A percentile compares a stretch with the other conserved stretches of the same genome.
Evolutionary conservation across 2,888 invertebrate genomes (phyloP).

Genomic region (Gymnosoma rotundatum): DNA sequence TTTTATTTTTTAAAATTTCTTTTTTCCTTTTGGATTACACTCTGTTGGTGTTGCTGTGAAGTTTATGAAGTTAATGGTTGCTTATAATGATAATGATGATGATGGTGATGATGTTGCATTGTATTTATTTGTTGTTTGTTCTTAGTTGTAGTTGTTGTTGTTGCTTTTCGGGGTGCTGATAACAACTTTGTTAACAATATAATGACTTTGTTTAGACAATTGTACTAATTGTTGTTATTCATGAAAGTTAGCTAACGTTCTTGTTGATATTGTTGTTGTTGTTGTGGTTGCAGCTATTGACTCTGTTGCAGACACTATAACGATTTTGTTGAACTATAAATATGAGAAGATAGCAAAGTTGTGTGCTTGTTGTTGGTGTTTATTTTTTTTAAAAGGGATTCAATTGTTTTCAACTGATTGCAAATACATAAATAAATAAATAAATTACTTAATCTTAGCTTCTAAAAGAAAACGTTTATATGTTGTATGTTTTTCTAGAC

Average conservation of each 20-base stretch:
- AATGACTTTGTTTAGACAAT: constrained; percentile 71
- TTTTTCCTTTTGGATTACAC: constrained; percentile 13
- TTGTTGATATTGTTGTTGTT: not conserved
- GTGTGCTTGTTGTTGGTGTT: not conserved
- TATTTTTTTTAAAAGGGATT: not conserved
- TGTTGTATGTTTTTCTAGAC: constrained; percentile 18
- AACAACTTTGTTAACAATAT: constrained; percentile 70
- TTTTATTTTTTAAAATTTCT: not conserved
- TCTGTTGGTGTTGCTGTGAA: constrained; percentile 17
- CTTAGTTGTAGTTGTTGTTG: constrained; percentile 25
- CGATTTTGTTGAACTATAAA: constrained; percentile 6
- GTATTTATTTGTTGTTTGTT: constrained; percentile 12
- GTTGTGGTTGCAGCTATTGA: constrained; percentile 22
- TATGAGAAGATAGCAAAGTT: constrained; percentile 4
- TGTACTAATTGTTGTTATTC: constrained; percentile 69
- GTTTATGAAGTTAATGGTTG: constrained; percentile 53
- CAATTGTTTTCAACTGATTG: constrained; percentile 33
- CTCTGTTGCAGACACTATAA: constrained; percentile 17
- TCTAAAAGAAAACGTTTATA: not conserved
- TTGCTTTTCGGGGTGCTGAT: constrained; percentile 64
- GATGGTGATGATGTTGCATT: constrained; percentile 49
- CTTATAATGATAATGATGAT: constrained; percentile 38
- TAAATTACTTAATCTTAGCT: constrained; percentile 12
- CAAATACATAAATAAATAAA: constrained; percentile 3
- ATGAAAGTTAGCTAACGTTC: constrained; percentile 46